A percentile compares a stretch with the other conserved stretches of the same genome.
These are phyloP conservation scores for Mola mola DNA, from an alignment of 2,113 vertebrate genomes.

Conservation along the genomic window DNA sequence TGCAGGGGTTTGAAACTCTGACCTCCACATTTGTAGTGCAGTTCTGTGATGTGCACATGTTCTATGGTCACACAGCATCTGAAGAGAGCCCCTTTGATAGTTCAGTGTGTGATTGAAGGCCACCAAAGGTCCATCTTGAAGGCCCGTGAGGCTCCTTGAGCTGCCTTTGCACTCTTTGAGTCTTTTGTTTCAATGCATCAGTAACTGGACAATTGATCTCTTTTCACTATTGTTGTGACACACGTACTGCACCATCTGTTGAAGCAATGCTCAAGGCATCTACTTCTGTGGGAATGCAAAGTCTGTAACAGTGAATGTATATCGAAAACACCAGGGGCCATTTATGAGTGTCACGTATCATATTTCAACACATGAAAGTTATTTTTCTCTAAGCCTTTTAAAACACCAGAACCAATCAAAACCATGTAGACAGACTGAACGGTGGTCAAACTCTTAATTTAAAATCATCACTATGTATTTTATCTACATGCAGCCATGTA, in stretches of 20 bases:
- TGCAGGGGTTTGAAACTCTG: constrained; percentile 10
- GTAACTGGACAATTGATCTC: constrained; percentile 28
- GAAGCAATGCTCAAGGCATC: not conserved
- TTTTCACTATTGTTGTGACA: constrained; percentile 20
- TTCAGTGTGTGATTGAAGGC: constrained; percentile 32
- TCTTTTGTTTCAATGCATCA: constrained; percentile 2
- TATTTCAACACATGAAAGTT: too few species aligned
- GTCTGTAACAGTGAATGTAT: too few species aligned
- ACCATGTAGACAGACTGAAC: too few species aligned
- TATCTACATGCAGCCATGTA: too few species aligned
- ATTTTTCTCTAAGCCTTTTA: too few species aligned
- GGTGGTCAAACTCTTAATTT: too few species aligned
- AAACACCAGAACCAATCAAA: too few species aligned
- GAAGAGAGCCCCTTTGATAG: constrained; percentile 31
- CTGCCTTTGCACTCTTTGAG: not conserved
- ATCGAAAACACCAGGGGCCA: too few species aligned
- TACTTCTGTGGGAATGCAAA: too few species aligned
- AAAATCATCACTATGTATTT: too few species aligned
- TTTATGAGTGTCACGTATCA: too few species aligned
- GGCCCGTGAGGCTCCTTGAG: constrained; percentile 3
- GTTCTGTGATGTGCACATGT: constrained; percentile 24
- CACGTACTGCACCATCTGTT: constrained; percentile 1
- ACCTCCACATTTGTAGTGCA: constrained; percentile 4
- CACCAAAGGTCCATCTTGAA: constrained; percentile 19
- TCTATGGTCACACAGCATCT: not conserved